Base-by-base conservation (phyloP, 2,797 vertebrate species). In the Xenopus petersii region DNA sequence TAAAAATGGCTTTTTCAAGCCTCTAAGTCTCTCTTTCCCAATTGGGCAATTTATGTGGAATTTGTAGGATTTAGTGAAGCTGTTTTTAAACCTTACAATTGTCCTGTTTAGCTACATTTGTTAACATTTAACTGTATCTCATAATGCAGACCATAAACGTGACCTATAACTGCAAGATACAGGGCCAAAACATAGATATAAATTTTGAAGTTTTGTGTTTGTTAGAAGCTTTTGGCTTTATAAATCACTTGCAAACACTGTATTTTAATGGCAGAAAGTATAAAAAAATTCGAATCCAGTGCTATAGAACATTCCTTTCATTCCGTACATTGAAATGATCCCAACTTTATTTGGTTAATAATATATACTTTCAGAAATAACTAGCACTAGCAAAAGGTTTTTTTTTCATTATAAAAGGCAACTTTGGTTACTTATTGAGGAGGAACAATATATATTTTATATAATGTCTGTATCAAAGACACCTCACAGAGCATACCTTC, bases 81-180 rank as follows among this genome's bases (percentile, higher is more conserved):
- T 4, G 5, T 42, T 6, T 42, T 42, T 6, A 42, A 42, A 5
- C 36, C 15, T 51, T 51, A 12, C 49, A 12, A 12, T 51, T 51
- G 13, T 56, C 54, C 54, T 56, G 54, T 56, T 24, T 60, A 60
- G 21, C 58, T 60, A 60, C 58, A 60, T 56, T 42, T 42, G 8
- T 42, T 8, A 26, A 17, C 7, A 8, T 87, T 86, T 80, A 76
- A 16, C 82, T 82, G 82, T 90, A 87, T 89, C 84, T 86, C 84
- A 69, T 79, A 60, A 65, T 88, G 85, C 88, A 89, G 86, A 88
- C 88, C 89, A 83, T 88, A 86, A 86, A 87, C 75, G 77, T 76
- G 77, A 80, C 16, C n/a, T 8, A 16, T 56, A 7, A 2, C 12
- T 70, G 80, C 81, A 85, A 80, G 85, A 82, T 78, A 81, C 78